phyloP scores from a whole-genome alignment of 2,113 vertebrate species.

The Tetrao urogallus region DNA sequence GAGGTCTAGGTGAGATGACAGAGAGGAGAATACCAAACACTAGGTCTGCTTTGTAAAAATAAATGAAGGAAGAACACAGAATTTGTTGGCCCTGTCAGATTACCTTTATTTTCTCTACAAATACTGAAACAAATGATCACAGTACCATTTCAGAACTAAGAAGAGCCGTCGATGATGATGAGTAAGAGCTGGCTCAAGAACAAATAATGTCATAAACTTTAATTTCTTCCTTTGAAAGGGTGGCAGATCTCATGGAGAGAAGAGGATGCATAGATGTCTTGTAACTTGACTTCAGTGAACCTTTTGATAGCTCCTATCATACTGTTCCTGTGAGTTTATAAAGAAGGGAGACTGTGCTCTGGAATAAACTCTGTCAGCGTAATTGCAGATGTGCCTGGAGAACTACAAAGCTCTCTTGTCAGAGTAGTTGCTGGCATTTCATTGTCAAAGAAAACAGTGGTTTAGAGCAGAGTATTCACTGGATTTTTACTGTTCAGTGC shows the following conservation, averaged over 20 bases:
- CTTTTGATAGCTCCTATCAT: neutral
- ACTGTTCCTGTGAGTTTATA: neutral
- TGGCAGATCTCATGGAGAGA: neutral
- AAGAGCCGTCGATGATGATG: neutral
- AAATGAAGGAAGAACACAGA: neutral
- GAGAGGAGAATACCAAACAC: neutral
- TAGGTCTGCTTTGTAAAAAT: neutral
- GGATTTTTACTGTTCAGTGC: neutral
- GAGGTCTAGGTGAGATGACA: neutral
- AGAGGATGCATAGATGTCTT: neutral
- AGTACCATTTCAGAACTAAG: neutral
- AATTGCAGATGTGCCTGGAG: neutral
- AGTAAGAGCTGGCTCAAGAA: conserved; percentile 33
- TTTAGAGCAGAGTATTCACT: neutral
- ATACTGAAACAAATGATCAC: neutral
- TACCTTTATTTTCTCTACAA: neutral
- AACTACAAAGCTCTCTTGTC: neutral
- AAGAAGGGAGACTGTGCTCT: neutral
- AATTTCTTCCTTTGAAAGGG: conserved; percentile 2
- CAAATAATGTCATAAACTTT: conserved; percentile 12
- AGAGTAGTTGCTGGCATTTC: neutral
- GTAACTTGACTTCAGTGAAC: neutral
- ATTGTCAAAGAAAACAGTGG: neutral
- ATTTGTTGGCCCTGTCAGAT: neutral
- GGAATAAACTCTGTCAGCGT: neutral